phyloP scores from a whole-genome alignment of 2,797 vertebrate species.

The Sebastes taczanowskii region DNA sequence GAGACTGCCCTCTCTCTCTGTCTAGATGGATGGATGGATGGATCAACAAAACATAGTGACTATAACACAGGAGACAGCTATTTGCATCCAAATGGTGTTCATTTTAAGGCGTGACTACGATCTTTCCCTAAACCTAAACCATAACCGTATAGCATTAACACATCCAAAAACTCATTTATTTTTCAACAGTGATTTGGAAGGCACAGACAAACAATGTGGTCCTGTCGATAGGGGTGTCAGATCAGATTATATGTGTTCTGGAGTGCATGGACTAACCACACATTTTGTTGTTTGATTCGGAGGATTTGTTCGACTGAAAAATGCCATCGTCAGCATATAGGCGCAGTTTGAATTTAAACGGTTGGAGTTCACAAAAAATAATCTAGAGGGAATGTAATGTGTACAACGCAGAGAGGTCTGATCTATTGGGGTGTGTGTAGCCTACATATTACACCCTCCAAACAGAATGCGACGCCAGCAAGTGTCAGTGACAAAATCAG shows the following conservation, averaged over 20 bases:
- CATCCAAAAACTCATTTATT: no score
- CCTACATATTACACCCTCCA: fast-evolving
- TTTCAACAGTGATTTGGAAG: no score
- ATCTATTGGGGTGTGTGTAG: not conserved
- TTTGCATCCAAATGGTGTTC: not conserved
- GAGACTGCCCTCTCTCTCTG: not conserved
- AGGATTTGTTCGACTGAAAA: not conserved
- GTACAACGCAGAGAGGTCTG: fast-evolving
- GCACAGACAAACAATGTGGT: no score
- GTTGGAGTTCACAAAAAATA: fast-evolving
- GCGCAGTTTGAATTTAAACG: no score
- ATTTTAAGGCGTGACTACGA: not conserved
- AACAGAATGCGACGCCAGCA: no score
- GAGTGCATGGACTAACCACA: not conserved
- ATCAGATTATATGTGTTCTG: no score
- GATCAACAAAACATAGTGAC: not conserved
- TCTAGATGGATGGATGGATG: not conserved
- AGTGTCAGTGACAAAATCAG: no score
- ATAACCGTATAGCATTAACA: no score
- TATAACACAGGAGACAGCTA: not conserved
- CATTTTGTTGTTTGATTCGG: fast-evolving
- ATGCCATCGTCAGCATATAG: not conserved
- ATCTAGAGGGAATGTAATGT: not conserved
- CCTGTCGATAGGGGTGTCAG: no score
- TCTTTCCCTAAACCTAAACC: not conserved